Conservation (phyloP, 1,140 invertebrate genomes). For the Prorops nasuta region DNA sequence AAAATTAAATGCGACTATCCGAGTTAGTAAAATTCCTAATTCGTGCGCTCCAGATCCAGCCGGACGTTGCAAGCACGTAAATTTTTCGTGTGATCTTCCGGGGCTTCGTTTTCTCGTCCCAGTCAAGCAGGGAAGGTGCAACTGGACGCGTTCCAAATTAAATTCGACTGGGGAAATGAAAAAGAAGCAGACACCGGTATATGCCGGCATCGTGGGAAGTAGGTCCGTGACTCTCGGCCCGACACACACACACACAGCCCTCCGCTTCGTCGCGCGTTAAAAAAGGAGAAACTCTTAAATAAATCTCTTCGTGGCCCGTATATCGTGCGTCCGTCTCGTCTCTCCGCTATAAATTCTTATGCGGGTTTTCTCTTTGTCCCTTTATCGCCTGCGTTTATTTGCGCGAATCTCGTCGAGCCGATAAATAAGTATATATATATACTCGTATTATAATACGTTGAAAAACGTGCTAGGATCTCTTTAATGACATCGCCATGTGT, state of each 20-base stretch:
- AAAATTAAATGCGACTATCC: constrained; percentile 57
- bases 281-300: constrained; percentile 21
- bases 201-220: too few species aligned
- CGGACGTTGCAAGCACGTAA: constrained; percentile 32
- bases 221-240: too few species aligned
- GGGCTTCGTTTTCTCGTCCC: constrained; percentile 45
- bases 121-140: constrained; percentile 39
- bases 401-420: too few species aligned
- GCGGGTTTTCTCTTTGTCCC: too few species aligned
- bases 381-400: too few species aligned
- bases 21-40: constrained; percentile 58
- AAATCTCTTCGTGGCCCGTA: constrained; percentile 21
- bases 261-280: neutral
- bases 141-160: constrained; percentile 56
- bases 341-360: too few species aligned
- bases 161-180: constrained; percentile 43
- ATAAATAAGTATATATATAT: too few species aligned
- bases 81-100: constrained; percentile 56
- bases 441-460: too few species aligned
- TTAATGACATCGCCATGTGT: too few species aligned
- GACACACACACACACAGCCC: too few species aligned
- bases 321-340: too few species aligned
- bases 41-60: constrained; percentile 41
- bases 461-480: too few species aligned
- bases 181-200: constrained; percentile 45